Evolutionary conservation across 2,113 vertebrate species (phyloP).

Genomic region (Coryphaenoides rupestris): DNA sequence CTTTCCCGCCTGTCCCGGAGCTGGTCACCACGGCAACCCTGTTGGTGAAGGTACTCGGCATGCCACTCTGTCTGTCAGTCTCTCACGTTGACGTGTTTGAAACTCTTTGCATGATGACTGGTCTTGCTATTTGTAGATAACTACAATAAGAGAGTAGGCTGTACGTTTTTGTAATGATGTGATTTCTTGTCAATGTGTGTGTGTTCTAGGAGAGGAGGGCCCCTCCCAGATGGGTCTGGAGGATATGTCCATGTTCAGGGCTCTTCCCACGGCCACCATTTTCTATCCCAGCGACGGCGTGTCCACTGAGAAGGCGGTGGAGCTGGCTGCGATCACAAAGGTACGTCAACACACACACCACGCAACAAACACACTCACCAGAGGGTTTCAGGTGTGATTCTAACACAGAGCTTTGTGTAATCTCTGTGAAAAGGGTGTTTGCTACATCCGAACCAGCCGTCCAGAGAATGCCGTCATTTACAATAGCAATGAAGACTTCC

Average conservation of each 20-base stretch:
- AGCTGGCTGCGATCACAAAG: conserved; percentile 89
- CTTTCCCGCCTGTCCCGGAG: conserved; percentile 64
- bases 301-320: conserved; percentile 90
- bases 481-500: conserved; percentile 89
- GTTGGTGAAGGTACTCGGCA: conserved; percentile 74
- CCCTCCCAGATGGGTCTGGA: conserved; percentile 93
- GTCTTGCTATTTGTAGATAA: neutral
- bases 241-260: conserved; percentile 87
- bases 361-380: neutral
- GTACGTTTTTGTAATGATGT: neutral
- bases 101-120: neutral
- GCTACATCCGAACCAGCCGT: conserved; percentile 92
- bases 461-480: conserved; percentile 88
- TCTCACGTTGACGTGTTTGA: neutral
- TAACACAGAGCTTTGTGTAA: neutral
- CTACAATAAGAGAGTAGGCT: neutral
- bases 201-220: conserved; percentile 85
- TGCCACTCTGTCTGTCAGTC: conserved; percentile 42
- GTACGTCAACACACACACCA: conserved; percentile 57
- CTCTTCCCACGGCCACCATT: conserved; percentile 83
- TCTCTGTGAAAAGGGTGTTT: conserved; percentile 78
- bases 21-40: conserved; percentile 61
- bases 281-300: conserved; percentile 93
- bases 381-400: neutral
- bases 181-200: neutral